Evolutionary conservation across 2,113 vertebrate genomes (phyloP), one percentile per base, ranked within the genome.

Genomic region (Jacana jacana): DNA sequence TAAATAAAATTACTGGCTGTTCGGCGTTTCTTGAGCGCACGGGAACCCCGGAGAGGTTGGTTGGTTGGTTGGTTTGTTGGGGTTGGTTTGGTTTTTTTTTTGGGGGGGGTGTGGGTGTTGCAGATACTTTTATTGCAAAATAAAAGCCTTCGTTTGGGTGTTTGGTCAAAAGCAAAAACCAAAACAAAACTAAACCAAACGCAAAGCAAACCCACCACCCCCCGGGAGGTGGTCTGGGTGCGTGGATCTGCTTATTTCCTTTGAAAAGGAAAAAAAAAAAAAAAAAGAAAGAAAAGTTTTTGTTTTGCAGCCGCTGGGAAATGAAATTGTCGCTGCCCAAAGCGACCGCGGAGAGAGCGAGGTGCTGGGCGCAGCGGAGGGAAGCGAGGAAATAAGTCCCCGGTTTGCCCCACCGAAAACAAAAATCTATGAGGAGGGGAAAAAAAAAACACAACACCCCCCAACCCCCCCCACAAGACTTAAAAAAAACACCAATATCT

Each of bases 251-350:
- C 78, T 97, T 83, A 54, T 94, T 92, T 95, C 94, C 88, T 93
- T 93, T 68, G 87, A 81, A 88, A 91, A 84, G n/a, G n/a, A n/a
- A n/a, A n/a, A n/a, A n/a, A n/a, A n/a, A n/a, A n/a, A n/a, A n/a
- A n/a, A n/a, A n/a, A n/a, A n/a, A n/a, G n/a, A n/a, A n/a, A n/a
- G n/a, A n/a, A 94, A 88, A 89, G 58, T 95, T 95, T 91, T 39
- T 91, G 90, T 94, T 91, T 92, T 44, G 94, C 88, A 93, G 92
- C 94, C 55, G 68, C 88, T 86, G 93, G 72, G 90, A 92, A 93
- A 95, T 89, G 91, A 81, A 93, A 93, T 89, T 75, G 90, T 72
- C 88, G 60, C 86, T 96, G 86, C 94, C 68, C 92, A 4, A 58
- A 90, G 88, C 49, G 40, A 40, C 81, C 33, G 85, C 19, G 72